Base-by-base conservation (phyloP, 2,113 vertebrate genomes). In the Indicator maculatus region DNA sequence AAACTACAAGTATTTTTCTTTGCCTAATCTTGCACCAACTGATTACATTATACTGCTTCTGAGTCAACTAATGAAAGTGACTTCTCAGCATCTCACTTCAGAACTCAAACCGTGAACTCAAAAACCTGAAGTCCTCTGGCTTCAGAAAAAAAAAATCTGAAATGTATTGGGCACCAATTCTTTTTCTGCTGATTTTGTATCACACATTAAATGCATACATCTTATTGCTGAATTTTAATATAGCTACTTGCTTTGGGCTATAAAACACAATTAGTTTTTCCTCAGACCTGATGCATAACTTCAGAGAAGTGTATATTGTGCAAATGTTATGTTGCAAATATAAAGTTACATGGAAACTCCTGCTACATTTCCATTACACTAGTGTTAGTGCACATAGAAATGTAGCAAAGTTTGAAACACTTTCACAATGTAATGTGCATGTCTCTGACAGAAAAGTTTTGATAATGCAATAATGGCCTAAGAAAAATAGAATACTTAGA, bases 401-500 rank as follows among this genome's bases (percentile, higher is more conserved):
- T 9, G 83, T 1, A 94, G 88, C 39, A 36, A 86, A 53, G 30
- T 59, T 71, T 56, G 70, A 58, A 93, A 85, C 28, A 36, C 13
- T 27, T 85, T 41, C 8, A 11, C 13, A 31, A 59, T 58, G 52
- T 63, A 75, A 65, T 0, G 7, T 71, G 16, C 4, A 55, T 44
- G 31, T 28, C 16, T 77, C 60, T 83, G 63, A 93, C 14, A 69
- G 21, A 82, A 83, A 67, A 89, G n/a, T 60, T 87, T 76, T 72
- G 33, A 75, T 33, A 80, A 74, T 41, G 53, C 53, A 94, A 39
- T 67, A 73, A 86, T 58, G 33, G 45, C 31, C 11, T 28, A 88
- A 86, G 31, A 88, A 89, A 95, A 93, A 78, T 55, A 74, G 88
- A 93, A 83, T 76, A 88, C 23, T 61, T 88, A 61, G 31, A 94